These are phyloP conservation scores for Latrodectus geometricus DNA, from an alignment of 1,140 invertebrate genomes.

Conservation along the genomic window DNA sequence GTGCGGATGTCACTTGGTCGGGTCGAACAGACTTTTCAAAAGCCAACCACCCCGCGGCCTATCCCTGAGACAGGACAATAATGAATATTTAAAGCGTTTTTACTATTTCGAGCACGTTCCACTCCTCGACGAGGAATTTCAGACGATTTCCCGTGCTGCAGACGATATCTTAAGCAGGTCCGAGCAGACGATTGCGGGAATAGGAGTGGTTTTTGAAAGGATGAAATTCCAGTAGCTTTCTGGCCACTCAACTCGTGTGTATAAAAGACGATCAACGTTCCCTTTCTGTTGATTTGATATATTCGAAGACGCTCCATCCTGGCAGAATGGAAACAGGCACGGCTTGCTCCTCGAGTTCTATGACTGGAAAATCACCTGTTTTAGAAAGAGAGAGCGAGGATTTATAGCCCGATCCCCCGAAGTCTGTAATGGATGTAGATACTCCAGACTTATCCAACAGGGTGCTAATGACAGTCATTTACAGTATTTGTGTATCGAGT, in stretches of 20 bases:
- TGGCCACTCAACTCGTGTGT: background rate
- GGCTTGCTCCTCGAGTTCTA: background rate
- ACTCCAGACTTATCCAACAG: background rate
- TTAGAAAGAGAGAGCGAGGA: background rate
- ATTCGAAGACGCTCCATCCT: background rate
- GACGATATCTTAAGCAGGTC: background rate
- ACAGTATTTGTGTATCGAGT: background rate
- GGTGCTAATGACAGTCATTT: background rate
- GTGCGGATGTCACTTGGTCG: background rate
- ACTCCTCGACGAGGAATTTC: background rate
- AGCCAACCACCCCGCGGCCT: background rate
- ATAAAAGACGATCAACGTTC: background rate
- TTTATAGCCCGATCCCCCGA: background rate
- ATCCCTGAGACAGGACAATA: background rate
- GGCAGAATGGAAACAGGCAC: background rate
- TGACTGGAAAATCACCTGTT: background rate
- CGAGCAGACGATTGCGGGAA: background rate
- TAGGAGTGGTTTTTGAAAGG: background rate
- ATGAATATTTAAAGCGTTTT: background rate
- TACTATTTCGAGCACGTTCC: background rate
- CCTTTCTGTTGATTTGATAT: background rate
- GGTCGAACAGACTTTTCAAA: background rate
- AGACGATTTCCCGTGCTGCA: background rate
- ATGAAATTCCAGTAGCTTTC: background rate
- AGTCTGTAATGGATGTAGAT: background rate